Evolutionary conservation across 2,888 invertebrate species (phyloP).

Genomic region (Chromoteleia sp.): DNA sequence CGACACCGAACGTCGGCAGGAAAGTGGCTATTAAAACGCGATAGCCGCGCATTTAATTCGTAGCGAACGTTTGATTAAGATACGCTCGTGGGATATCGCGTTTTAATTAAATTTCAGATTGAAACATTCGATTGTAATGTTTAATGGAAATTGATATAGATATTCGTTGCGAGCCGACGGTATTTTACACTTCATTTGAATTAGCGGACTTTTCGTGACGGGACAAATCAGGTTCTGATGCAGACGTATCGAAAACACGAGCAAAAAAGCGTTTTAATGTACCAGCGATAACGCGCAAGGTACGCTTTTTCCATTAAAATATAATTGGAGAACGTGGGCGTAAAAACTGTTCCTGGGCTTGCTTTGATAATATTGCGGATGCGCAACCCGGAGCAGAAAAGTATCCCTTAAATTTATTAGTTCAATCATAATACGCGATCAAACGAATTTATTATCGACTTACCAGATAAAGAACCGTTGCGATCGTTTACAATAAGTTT

Average conservation of each 20-base stretch:
- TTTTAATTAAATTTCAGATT: constrained; percentile 58
- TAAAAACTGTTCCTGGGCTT: neutral
- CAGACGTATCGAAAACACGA: neutral
- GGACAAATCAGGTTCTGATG: constrained; percentile 22
- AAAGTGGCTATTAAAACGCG: constrained; percentile 31
- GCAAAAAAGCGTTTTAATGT: neutral
- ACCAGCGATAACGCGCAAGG: neutral
- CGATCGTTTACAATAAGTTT: neutral
- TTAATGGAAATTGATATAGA: constrained; percentile 55
- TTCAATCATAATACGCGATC: constrained; percentile 4
- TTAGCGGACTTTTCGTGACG: constrained; percentile 5
- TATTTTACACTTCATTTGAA: constrained; percentile 33
- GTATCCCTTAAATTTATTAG: constrained; percentile 14
- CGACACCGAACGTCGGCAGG: constrained; percentile 4
- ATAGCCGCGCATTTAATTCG: constrained; percentile 17
- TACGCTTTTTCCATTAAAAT: neutral
- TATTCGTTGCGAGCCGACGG: neutral
- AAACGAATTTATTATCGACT: constrained; percentile 13
- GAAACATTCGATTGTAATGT: constrained; percentile 43
- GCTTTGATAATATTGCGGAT: neutral
- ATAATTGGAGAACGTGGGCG: constrained; percentile 1
- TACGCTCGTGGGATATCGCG: constrained; percentile 15
- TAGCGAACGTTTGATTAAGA: constrained; percentile 36
- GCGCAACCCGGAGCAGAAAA: neutral
- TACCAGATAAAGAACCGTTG: neutral